These are phyloP conservation scores for Fissipunctia ypsillon DNA, from an alignment of 2,888 invertebrate species.

Conservation along the genomic window DNA sequence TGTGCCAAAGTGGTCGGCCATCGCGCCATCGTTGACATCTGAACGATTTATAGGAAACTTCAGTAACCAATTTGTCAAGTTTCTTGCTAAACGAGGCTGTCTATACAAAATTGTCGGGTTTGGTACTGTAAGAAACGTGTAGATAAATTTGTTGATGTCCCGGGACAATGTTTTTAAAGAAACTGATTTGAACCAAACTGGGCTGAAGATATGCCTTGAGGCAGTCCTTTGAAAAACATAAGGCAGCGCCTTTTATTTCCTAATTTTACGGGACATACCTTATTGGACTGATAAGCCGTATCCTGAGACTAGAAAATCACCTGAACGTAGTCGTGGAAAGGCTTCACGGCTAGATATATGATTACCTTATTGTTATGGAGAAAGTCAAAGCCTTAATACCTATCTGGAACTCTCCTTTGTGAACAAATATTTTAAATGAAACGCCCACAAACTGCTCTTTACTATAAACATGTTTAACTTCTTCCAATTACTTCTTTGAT, in stretches of 20 bases:
- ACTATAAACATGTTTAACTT: not conserved
- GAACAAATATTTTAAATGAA: slow-evolving; percentile 9
- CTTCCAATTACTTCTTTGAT: slow-evolving; percentile 1
- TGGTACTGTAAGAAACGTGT: slow-evolving; percentile 16
- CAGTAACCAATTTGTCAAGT: slow-evolving; percentile 64
- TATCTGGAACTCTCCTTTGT: not conserved
- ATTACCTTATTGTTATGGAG: not conserved
- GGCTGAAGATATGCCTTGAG: not conserved
- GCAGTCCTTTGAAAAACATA: not conserved
- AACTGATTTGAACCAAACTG: slow-evolving; percentile 1
- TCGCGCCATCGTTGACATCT: slow-evolving; percentile 63
- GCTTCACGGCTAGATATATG: not conserved
- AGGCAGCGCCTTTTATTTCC: not conserved
- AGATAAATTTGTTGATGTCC: not conserved
- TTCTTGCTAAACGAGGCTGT: slow-evolving; percentile 52
- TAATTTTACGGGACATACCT: not conserved
- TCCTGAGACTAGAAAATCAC: not conserved
- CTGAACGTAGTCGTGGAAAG: not conserved
- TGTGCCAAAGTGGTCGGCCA: slow-evolving; percentile 68
- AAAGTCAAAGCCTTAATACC: slow-evolving; percentile 10
- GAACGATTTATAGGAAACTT: slow-evolving; percentile 67
- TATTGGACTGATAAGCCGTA: slow-evolving; percentile 1
- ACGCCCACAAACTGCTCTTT: not conserved
- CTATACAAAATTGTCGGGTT: slow-evolving; percentile 39
- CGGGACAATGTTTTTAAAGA: not conserved